Evolutionary conservation across 2,113 vertebrate species (phyloP).

Genomic region (Diadophis punctatus): DNA sequence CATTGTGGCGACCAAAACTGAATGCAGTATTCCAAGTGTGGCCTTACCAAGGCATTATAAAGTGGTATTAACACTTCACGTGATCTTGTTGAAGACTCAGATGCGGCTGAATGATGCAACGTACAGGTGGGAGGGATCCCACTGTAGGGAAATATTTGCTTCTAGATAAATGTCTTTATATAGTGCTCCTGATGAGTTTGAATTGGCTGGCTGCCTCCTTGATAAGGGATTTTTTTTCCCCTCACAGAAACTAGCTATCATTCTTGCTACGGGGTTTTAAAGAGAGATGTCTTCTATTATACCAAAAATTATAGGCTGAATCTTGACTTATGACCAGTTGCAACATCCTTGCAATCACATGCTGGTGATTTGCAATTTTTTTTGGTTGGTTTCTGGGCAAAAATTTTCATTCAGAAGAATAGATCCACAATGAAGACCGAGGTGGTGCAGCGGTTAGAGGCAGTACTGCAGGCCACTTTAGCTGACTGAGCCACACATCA

Average conservation of each 20-base stretch:
- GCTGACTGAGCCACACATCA: too few relatives aligned
- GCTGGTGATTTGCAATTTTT: neutral
- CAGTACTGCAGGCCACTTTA: too few relatives aligned
- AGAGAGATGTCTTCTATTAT: neutral
- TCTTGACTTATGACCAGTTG: neutral
- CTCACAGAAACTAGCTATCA: neutral
- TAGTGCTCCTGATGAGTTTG: constrained; percentile 31
- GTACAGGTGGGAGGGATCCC: neutral
- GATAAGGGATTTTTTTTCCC: constrained; percentile 37
- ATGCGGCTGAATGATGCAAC: neutral
- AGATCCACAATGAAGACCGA: neutral
- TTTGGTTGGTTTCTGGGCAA: neutral
- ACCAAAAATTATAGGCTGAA: neutral
- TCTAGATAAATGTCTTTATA: constrained; percentile 46
- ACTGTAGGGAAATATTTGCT: constrained; percentile 36
- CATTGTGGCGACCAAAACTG: too few relatives aligned
- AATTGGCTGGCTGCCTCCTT: constrained; percentile 46
- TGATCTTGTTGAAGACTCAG: neutral
- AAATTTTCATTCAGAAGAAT: neutral
- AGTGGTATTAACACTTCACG: too few relatives aligned
- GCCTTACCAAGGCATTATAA: too few relatives aligned
- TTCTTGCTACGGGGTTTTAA: neutral
- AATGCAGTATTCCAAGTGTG: too few relatives aligned
- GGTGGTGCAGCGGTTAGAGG: too few relatives aligned
- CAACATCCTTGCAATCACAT: neutral